Percentiles rank a stretch among this genome's conserved stretches.
These are phyloP conservation scores for Gavialis gangeticus DNA, from an alignment of 2,113 vertebrate species.

Conservation along the genomic window DNA sequence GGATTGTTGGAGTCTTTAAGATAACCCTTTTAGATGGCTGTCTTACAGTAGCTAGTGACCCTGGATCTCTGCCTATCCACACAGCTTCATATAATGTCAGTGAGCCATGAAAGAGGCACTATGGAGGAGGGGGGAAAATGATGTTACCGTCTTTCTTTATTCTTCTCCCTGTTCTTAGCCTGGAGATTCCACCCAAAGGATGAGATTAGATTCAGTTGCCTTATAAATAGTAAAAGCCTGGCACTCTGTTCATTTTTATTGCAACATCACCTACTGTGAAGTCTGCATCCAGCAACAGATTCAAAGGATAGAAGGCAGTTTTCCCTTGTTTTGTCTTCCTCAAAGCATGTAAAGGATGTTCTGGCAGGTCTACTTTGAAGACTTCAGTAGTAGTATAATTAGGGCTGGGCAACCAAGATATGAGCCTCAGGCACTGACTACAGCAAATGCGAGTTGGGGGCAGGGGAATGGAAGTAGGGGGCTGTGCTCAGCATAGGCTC, in stretches of 20 bases:
- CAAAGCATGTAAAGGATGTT: not conserved
- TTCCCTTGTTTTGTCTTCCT: slow-evolving; percentile 3
- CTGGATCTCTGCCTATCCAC: not conserved
- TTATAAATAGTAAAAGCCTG: slow-evolving; percentile 19
- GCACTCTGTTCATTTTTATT: not conserved
- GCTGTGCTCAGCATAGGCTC: no score
- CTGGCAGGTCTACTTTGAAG: not conserved
- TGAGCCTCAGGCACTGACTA: no score
- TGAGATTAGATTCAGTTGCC: slow-evolving; percentile 29
- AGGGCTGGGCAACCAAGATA: no score
- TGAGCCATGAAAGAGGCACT: not conserved
- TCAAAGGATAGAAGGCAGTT: not conserved
- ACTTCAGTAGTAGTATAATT: no score
- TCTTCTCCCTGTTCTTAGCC: slow-evolving; percentile 7
- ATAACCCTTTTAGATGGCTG: not conserved
- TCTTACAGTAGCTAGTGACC: not conserved
- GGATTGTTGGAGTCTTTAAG: not conserved
- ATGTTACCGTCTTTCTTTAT: fast-evolving
- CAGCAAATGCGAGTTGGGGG: no score
- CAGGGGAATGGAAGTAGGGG: no score
- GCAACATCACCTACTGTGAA: not conserved
- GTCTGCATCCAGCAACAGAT: not conserved
- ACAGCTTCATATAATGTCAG: not conserved
- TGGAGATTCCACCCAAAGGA: not conserved
- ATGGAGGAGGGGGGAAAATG: not conserved